These are phyloP conservation scores for Drosophila punjabiensis DNA, from an alignment of 1,140 invertebrate species.

Conservation along the genomic window DNA sequence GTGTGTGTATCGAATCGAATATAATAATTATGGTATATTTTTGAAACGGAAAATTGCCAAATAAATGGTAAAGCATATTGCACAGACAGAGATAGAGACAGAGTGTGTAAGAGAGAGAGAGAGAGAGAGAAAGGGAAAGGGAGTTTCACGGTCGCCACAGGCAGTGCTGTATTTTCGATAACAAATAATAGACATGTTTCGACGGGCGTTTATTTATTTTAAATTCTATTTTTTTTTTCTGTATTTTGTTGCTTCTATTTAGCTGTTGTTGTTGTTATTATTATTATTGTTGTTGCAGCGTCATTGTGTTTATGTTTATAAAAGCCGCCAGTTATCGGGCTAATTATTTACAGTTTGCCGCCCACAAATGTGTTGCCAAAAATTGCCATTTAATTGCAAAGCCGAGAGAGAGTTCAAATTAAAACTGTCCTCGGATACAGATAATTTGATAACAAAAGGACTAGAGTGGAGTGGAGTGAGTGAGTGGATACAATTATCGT, in stretches of 20 bases:
- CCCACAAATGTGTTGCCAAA: constrained; percentile 14
- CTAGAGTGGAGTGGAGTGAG: background rate
- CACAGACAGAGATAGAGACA: constrained; percentile 5
- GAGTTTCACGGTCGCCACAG: constrained; percentile 7
- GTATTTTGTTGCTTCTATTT: constrained; percentile 12
- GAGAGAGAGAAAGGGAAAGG: background rate
- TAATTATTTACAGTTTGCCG: constrained; percentile 76
- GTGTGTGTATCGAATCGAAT: background rate
- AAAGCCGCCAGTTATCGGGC: constrained; percentile 59
- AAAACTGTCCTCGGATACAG: constrained; percentile 14
- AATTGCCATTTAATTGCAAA: constrained; percentile 37
- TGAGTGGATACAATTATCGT: background rate
- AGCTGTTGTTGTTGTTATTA: constrained; percentile 10
- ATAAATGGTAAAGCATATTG: constrained; percentile 49
- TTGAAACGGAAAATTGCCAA: constrained; percentile 46
- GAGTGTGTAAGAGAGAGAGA: background rate
- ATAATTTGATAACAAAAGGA: constrained; percentile 26
- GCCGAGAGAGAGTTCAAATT: constrained; percentile 17
- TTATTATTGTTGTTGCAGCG: constrained; percentile 18
- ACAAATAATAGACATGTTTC: constrained; percentile 71
- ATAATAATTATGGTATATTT: constrained; percentile 11
- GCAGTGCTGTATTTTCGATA: constrained; percentile 62
- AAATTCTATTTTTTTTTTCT: constrained; percentile 8
- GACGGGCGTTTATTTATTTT: constrained; percentile 23
- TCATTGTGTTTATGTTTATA: constrained; percentile 48